Base-by-base conservation (phyloP, 2,797 vertebrate genomes). In the Enteromius thamalakanensis region DNA sequence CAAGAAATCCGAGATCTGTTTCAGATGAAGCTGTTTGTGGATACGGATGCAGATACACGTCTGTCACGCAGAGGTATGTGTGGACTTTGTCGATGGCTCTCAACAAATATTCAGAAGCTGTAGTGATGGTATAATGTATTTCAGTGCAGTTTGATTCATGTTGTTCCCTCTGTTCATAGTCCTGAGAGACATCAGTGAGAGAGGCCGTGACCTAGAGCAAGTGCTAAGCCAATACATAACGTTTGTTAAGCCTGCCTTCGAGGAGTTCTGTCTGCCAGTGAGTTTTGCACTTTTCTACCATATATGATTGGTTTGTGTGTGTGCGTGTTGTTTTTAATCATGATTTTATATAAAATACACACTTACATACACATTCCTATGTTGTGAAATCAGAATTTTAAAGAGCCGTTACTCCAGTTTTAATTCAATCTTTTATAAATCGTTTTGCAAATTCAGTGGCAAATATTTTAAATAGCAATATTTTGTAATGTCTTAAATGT, bases 211-310 rank as follows among this genome's bases (percentile, higher is more conserved):
- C 91, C 91, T 98, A 26, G 97, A 98, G 86, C 96, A 98, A 87
- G 93, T 98, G 71, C 89, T 99, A 0, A 94, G 94, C 1, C 97
- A 99, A 91, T 98, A 99, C 86, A 98, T 98, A 76, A 97, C 95
- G 2, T 98, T 99, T 1, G 97, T 99, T 88, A 99, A 98, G 88
- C 97, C 97, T 80, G 97, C 97, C 74, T 99, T 98, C 4, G 97
- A 98, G 92, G 97, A 98, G 90, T 99, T 98, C 94, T 98, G 97
- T 90, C 92, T 98, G 90, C 97, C 97, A 82, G 97, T 98, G 92
- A 96, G 96, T 94, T 49, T 12, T 49, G 3, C 12, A 62, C 32
- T 14, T 6, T 64, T 14, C 21, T 53, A 8, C 1, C 21, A 26
- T 37, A 26, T 71, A 42, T 71, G 14, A 64, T 32, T 6, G 10